Base-by-base conservation (phyloP, 2,113 vertebrate species). In the Henicopernis longicauda region DNA sequence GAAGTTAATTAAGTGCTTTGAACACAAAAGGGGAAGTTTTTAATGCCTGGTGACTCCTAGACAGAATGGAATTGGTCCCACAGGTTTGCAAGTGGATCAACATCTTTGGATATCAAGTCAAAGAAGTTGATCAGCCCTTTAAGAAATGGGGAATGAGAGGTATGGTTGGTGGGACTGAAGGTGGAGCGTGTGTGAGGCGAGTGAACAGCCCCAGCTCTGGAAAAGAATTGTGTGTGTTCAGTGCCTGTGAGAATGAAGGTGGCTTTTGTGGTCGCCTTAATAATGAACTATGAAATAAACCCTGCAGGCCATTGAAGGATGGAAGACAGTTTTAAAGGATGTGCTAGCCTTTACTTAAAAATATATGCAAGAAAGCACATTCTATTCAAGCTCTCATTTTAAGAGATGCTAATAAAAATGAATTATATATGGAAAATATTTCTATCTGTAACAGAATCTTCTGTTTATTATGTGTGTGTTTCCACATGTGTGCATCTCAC, bases 111-210 rank as follows among this genome's bases (percentile, higher is more conserved):
- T 77, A 38, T 78, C 11, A 27, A 62, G 32, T 49, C 34, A 49
- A 69, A 77, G 27, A 44, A 63, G 54, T 8, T 80, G 19, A 18
- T 50, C 38, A 82, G 13, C n/a, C 27, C 13, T 82, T 29, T 22
- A 52, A 42, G 32, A 63, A 55, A 42, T 16, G 47, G 19, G 3
- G 11, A 50, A 32, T 27, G 29, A 86, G 17, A 1, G 7, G 14
- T 22, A 4, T 49, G 3, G 31, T 32, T 66, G 69, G 14, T 77
- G 72, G 25, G 38, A 32, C 29, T 67, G 61, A 50, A 45, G n/a
- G 49, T 32, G n/a, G 10, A 67, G 10, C 0, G 1, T 44, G 25
- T 1, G 11, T 36, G 70, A 40, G n/a, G 49, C 0, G 3, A 90
- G 16, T 31, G 25, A 74, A 47, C 22, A 58, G 57, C 19, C 25